phyloP scores from a whole-genome alignment of 2,888 invertebrate genomes.

The Allacma fusca region DNA sequence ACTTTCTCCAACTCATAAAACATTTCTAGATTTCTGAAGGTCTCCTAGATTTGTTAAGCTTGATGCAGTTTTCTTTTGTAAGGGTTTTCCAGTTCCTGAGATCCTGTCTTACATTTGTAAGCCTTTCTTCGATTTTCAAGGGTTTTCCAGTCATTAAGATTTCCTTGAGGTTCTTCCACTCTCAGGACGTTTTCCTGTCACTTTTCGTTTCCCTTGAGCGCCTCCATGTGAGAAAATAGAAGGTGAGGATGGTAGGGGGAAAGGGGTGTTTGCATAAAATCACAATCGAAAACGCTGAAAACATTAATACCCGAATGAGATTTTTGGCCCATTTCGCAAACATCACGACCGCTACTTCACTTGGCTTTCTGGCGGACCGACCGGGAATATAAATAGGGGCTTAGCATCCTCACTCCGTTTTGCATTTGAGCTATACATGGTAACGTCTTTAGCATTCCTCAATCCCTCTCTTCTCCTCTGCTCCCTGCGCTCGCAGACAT shows the following conservation, averaged over 20 bases:
- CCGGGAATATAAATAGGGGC: constrained; percentile 32
- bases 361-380: constrained; percentile 25
- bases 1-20: too few species aligned
- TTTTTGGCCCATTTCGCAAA: constrained; percentile 36
- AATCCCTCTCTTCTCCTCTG: background rate
- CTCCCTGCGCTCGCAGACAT: too few species aligned
- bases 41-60: too few species aligned
- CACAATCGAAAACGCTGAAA: constrained; percentile 25
- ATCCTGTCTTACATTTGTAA: too few species aligned
- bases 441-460: constrained; percentile 6
- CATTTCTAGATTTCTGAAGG: too few species aligned
- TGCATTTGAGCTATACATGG: background rate
- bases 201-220: too few species aligned
- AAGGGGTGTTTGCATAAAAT: constrained; percentile 32
- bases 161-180: too few species aligned
- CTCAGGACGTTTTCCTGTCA: too few species aligned
- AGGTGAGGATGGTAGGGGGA: background rate
- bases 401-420: constrained; percentile 5
- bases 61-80: too few species aligned
- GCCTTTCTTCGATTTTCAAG: too few species aligned
- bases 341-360: constrained; percentile 30
- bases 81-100: too few species aligned
- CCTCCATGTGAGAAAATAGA: background rate
- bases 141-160: too few species aligned
- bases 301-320: constrained; percentile 32